Percentiles rank a stretch among this genome's conserved stretches.
These are phyloP conservation scores for Drosophila prosaltans DNA, from an alignment of 1,140 invertebrate genomes.

Conservation along the genomic window DNA sequence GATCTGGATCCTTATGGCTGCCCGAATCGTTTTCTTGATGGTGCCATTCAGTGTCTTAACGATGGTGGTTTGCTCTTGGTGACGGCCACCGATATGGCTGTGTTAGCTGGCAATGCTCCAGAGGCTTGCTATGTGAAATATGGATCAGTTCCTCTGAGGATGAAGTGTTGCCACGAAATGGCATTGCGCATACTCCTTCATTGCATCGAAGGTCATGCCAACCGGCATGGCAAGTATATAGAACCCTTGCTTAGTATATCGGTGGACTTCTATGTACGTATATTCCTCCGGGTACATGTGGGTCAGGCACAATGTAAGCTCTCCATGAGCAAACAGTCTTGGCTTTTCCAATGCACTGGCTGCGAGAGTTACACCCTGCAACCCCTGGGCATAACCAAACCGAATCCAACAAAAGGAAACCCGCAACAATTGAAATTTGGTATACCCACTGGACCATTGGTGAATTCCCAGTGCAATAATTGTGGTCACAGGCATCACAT, in stretches of 20 bases:
- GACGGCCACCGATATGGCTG: conserved; percentile 99
- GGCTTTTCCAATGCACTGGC: conserved; percentile 94
- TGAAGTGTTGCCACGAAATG: conserved; percentile 97
- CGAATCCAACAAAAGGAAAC: conserved; percentile 85
- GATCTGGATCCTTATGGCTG: conserved; percentile 99
- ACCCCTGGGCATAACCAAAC: conserved; percentile 88
- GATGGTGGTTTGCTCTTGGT: conserved; percentile 94
- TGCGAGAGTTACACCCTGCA: conserved; percentile 92
- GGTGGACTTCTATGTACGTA: conserved; percentile 98
- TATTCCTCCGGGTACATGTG: conserved; percentile 94
- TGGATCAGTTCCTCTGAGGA: conserved; percentile 93
- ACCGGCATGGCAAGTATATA: conserved; percentile 96
- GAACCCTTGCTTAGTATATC: conserved; percentile 95
- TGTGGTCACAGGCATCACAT: conserved; percentile 91
- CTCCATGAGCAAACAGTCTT: conserved; percentile 91
- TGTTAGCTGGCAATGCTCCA: conserved; percentile 96
- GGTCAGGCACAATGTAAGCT: conserved; percentile 93
- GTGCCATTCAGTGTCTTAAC: conserved; percentile 91
- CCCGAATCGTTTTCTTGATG: conserved; percentile 96
- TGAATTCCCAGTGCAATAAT: conserved; percentile 88
- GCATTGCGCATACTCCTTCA: conserved; percentile 96
- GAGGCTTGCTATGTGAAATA: conserved; percentile 97
- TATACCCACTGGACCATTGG: conserved; percentile 87
- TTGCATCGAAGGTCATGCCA: conserved; percentile 95
- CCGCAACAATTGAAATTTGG: conserved; percentile 86